Conservation (phyloP, 2,888 invertebrate species). For the Aromia moschata region DNA sequence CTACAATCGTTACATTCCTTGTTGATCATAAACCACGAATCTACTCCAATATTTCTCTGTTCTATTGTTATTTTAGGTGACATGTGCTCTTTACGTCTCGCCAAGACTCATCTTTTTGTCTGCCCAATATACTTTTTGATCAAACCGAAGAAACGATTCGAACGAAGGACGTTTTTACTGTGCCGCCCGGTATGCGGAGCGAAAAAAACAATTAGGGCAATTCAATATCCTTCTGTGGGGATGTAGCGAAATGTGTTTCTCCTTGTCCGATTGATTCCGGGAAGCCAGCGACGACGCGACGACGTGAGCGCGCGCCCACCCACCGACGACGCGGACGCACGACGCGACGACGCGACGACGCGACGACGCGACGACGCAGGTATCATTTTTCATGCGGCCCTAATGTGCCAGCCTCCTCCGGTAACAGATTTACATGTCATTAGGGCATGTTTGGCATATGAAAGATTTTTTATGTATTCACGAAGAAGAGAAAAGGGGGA, state of each 20-base stretch:
- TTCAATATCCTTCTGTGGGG: slow-evolving; percentile 34
- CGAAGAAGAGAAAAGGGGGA: too few relatives aligned
- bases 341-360: too few relatives aligned
- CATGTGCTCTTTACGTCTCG: too few relatives aligned
- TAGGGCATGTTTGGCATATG: slow-evolving; percentile 6
- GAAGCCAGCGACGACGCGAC: too few relatives aligned
- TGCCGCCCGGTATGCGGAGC: not conserved
- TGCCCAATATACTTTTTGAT: too few relatives aligned
- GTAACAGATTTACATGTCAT: slow-evolving; percentile 18
- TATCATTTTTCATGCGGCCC: slow-evolving; percentile 17
- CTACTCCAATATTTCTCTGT: too few relatives aligned
- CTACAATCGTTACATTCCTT: too few relatives aligned
- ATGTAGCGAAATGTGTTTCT: slow-evolving; percentile 14
- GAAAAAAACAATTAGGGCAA: slow-evolving; percentile 37
- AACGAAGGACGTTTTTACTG: not conserved
- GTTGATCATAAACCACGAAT: too few relatives aligned
- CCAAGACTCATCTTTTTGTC: too few relatives aligned
- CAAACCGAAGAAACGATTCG: not conserved
- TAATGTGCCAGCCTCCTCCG: not conserved
- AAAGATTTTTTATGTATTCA: not conserved
- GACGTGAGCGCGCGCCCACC: too few relatives aligned
- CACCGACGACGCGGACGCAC: too few relatives aligned
- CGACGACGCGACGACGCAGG: slow-evolving; percentile 2
- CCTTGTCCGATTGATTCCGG: slow-evolving; percentile 9
- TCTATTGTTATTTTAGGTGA: too few relatives aligned